Evolutionary conservation across 1,140 invertebrate species (phyloP), one percentile per base, ranked within the genome.

Genomic region (Panulirus ornatus): DNA sequence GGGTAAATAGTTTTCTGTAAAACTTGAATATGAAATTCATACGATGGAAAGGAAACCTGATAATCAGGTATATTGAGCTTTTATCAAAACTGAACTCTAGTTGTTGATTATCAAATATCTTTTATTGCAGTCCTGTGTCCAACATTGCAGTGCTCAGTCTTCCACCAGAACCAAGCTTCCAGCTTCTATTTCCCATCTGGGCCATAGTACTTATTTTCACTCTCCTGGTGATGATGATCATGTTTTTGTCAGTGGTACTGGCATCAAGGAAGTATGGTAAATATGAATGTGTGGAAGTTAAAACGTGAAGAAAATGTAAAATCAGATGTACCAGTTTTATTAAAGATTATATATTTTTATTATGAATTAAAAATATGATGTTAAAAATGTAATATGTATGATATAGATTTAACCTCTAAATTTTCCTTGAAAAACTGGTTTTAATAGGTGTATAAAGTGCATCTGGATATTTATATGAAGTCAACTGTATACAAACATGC

Each of bases 231-330:
- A n/a, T 66, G n/a, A 22, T 66, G 30, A 27, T 66, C 30, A 11
- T 66, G 8, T 66, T 66, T 30, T 5, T 66, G 1, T 27, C n/a
- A 30, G 58, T 66, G 22, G 22, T 66, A 66, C 22, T 30, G n/a
- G 22, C 27, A 66, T 66, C 58, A 30, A 66, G 58, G 27, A 66
- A 66, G 27, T 30, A 66, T 66, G 58, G 58, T 66, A 66, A 66
- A 30, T 66, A 66, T 66, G 27, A 58, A 58, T 58, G 54, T 58
- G 54, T 58, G 54, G 14, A 30, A 66, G 58, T 66, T 66, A 27
- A 66, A 66, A 66, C 58, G 27, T 30, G n/a, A 66, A 27, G 30
- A 22, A 11, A 0, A 22, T 19, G 54, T 22, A 30, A 27, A 66
- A 30, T 30, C 58, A 27, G 58, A 66, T 58, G 22, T 30, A 8